Conservation (phyloP, 2,888 invertebrate species). For the Noctua pronuba region DNA sequence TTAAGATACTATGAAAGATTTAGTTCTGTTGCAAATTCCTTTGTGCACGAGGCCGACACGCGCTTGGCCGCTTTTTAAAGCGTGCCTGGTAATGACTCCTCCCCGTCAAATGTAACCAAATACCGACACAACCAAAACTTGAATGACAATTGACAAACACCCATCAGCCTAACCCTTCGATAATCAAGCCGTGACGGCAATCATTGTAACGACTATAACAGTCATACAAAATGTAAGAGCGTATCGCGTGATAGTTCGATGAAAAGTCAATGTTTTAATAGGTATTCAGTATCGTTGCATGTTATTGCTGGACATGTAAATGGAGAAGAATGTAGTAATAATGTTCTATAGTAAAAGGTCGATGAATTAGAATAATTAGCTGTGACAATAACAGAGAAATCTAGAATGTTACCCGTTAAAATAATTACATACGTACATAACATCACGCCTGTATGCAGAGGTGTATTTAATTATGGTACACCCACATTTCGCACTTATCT, state of each 20-base stretch:
- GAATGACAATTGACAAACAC: constrained; percentile 18
- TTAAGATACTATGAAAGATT: too few relatives aligned
- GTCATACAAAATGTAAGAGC: constrained; percentile 8
- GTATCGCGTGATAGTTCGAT: constrained; percentile 23
- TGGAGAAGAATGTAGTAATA: constrained; percentile 16
- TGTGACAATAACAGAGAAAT: background rate
- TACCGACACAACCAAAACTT: constrained; percentile 2
- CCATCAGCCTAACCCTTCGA: constrained; percentile 17
- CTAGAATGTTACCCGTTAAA: background rate
- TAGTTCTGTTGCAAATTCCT: too few relatives aligned
- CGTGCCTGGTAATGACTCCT: background rate
- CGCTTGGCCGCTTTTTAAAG: too few relatives aligned
- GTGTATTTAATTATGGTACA: too few relatives aligned
- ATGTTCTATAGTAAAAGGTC: background rate
- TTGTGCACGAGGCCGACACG: too few relatives aligned
- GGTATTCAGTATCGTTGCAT: constrained; percentile 33
- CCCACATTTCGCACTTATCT: too few relatives aligned
- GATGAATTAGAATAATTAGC: background rate
- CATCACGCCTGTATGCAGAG: too few relatives aligned
- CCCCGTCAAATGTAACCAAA: background rate
- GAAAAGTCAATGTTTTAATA: constrained; percentile 47
- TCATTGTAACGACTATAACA: constrained; percentile 28
- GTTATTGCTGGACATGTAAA: constrained; percentile 38
- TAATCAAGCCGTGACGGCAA: constrained; percentile 22
- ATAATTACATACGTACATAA: background rate